These are phyloP conservation scores for Amiota communis DNA, from an alignment of 2,888 invertebrate species.

Conservation along the genomic window DNA sequence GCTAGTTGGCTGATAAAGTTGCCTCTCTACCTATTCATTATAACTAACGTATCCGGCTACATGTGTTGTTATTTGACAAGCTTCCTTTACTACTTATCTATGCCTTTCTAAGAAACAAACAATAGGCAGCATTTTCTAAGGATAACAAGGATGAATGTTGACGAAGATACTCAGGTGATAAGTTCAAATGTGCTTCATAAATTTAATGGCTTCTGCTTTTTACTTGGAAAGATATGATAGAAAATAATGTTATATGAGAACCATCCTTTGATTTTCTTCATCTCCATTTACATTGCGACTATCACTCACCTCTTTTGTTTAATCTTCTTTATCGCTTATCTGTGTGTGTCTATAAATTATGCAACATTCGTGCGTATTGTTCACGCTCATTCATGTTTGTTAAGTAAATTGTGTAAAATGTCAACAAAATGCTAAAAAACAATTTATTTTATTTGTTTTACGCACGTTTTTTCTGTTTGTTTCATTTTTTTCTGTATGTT, in stretches of 20 bases:
- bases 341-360: constrained; percentile 48
- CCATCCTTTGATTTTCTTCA: too few species aligned
- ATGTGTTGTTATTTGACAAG: too few species aligned
- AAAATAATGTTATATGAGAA: constrained; percentile 12
- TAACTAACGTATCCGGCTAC: too few species aligned
- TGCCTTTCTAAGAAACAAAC: too few species aligned
- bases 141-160: neutral
- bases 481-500: constrained; percentile 34
- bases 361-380: constrained; percentile 37
- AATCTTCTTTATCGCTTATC: too few species aligned
- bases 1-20: too few species aligned
- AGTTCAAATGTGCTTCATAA: constrained; percentile 36
- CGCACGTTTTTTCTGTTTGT: neutral
- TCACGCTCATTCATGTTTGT: neutral
- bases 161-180: constrained; percentile 30
- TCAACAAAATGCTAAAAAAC: constrained; percentile 19
- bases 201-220: constrained; percentile 31
- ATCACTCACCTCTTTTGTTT: constrained; percentile 7
- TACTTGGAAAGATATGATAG: neutral
- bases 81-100: too few species aligned
- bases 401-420: constrained; percentile 14
- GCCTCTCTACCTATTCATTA: too few species aligned
- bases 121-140: too few species aligned
- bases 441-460: constrained; percentile 1
- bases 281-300: too few species aligned